phyloP scores from a whole-genome alignment of 2,888 invertebrate genomes.

The Mycalesis mineus region DNA sequence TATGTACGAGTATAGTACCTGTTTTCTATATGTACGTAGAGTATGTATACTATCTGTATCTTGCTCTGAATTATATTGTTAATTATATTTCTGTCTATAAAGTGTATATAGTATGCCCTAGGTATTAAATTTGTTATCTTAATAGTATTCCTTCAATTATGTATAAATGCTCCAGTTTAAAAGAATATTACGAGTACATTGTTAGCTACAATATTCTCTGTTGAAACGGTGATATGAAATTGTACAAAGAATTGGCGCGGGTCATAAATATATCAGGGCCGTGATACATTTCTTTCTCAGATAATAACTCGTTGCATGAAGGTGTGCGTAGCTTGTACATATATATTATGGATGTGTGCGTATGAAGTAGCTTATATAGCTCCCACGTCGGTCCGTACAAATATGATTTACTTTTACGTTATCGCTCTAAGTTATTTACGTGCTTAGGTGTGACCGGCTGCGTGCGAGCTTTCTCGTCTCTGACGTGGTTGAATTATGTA shows the following conservation, averaged over 20 bases:
- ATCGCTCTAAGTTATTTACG: not conserved
- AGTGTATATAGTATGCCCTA: too few relatives aligned
- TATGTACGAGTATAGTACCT: too few relatives aligned
- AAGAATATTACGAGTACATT: too few relatives aligned
- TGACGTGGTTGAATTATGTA: not conserved
- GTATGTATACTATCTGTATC: too few relatives aligned
- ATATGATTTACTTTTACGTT: conserved; percentile 1
- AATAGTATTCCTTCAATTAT: too few relatives aligned
- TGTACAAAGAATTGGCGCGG: not conserved
- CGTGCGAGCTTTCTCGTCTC: not conserved
- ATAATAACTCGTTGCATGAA: not conserved
- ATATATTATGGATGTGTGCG: too few relatives aligned
- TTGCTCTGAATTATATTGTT: too few relatives aligned
- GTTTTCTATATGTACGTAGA: too few relatives aligned
- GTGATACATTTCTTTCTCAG: conserved; percentile 7
- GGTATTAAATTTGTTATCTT: too few relatives aligned
- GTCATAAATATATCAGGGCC: conserved; percentile 1
- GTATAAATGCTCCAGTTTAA: too few relatives aligned
- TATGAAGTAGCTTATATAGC: conserved; percentile 1
- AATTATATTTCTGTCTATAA: too few relatives aligned
- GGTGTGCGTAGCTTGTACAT: not conserved
- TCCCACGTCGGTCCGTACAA: not conserved
- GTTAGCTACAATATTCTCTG: too few relatives aligned
- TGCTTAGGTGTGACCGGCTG: not conserved
- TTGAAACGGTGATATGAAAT: not conserved